Conservation (phyloP, 1,140 invertebrate genomes). For the Drosophila ambigua region DNA sequence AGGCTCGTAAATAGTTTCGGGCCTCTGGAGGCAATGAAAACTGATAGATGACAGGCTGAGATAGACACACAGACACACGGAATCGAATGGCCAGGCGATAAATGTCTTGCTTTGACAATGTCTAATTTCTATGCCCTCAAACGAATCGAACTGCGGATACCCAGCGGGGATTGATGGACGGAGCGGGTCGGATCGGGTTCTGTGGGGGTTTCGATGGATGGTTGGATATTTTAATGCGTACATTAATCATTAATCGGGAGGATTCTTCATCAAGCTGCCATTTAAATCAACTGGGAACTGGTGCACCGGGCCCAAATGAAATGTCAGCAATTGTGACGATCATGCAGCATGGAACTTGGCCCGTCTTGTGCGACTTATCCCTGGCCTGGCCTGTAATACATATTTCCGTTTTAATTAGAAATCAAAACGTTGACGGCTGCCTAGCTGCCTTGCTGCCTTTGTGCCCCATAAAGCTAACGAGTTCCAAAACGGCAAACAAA, state of each 20-base stretch:
- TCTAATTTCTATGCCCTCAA: too few species aligned
- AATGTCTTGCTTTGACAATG: neutral
- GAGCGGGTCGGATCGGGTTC: neutral
- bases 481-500: conserved; percentile 11
- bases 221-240: conserved; percentile 2
- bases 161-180: neutral
- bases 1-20: conserved; percentile 39
- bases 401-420: conserved; percentile 79
- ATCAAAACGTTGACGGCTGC: conserved; percentile 20
- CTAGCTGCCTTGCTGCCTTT: conserved; percentile 7
- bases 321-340: conserved; percentile 15
- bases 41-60: conserved; percentile 24
- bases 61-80: conserved; percentile 5
- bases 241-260: conserved; percentile 23
- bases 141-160: too few species aligned
- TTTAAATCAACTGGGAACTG: conserved; percentile 2
- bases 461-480: conserved; percentile 57
- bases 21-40: conserved; percentile 4
- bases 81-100: conserved; percentile 1
- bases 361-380: neutral
- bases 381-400: conserved; percentile 26
- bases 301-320: neutral
- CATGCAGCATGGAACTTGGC: neutral
- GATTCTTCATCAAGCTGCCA: conserved; percentile 19
- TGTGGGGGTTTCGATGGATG: too few species aligned